These are phyloP conservation scores for Dreissena polymorpha DNA, from an alignment of 1,140 invertebrate species.

Conservation along the genomic window DNA sequence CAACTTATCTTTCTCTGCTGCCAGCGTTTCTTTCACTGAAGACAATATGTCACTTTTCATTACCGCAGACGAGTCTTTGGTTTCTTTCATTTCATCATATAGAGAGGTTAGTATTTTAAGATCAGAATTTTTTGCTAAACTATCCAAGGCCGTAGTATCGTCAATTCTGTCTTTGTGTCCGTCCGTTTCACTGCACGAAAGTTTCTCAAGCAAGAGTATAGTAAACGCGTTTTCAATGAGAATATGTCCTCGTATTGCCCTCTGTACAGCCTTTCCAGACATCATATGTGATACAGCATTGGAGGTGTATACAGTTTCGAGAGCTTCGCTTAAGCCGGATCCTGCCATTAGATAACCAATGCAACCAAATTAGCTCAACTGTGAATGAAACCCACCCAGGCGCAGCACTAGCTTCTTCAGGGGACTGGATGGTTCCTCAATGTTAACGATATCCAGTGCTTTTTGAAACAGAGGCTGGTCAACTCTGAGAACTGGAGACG, in stretches of 20 bases:
- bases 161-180: not conserved
- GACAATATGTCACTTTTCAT: constrained; percentile 19
- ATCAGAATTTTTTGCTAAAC: not conserved
- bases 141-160: not conserved
- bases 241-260: constrained; percentile 78
- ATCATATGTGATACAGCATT: constrained; percentile 77
- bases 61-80: not conserved
- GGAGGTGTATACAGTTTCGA: constrained; percentile 64
- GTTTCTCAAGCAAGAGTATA: constrained; percentile 8
- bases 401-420: constrained; percentile 56
- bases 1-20: not conserved
- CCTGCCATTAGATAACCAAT: constrained; percentile 56
- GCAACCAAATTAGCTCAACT: constrained; percentile 62
- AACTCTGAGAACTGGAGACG: constrained; percentile 66
- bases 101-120: not conserved
- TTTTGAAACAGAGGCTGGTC: constrained; percentile 70
- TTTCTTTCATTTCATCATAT: not conserved
- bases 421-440: constrained; percentile 39
- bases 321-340: constrained; percentile 59
- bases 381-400: constrained; percentile 62
- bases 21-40: not conserved
- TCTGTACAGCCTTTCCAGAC: constrained; percentile 75
- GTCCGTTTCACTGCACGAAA: not conserved
- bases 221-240: constrained; percentile 60
- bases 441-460: constrained; percentile 47